These are phyloP conservation scores for Bembecia ichneumoniformis DNA, from an alignment of 2,888 invertebrate genomes.

Conservation along the genomic window DNA sequence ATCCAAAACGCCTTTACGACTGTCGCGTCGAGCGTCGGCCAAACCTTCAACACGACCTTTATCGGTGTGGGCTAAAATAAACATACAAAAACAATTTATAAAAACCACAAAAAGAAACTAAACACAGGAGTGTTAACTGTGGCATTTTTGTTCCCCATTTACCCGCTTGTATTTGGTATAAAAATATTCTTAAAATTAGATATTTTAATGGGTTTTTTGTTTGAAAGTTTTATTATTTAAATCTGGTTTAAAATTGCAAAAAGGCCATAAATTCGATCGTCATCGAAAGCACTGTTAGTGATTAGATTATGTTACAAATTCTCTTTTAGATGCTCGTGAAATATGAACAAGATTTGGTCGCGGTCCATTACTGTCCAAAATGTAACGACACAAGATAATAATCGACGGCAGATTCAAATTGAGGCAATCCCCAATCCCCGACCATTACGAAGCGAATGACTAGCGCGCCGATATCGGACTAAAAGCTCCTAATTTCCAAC, in stretches of 20 bases:
- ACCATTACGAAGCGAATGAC: slow-evolving; percentile 57
- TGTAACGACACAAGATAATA: slow-evolving; percentile 25
- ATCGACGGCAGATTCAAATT: slow-evolving; percentile 46
- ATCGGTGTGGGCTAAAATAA: slow-evolving; percentile 58
- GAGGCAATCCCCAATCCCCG: slow-evolving; percentile 46
- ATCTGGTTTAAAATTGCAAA: too few species aligned
- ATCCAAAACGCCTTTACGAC: slow-evolving; percentile 1
- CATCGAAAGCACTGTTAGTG: too few species aligned
- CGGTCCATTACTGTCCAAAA: slow-evolving; percentile 37
- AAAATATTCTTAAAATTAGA: too few species aligned
- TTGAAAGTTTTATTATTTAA: too few species aligned
- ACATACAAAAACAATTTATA: slow-evolving; percentile 51
- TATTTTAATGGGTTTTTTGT: too few species aligned
- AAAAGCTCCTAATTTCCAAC: slow-evolving; percentile 50
- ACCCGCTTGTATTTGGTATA: slow-evolving; percentile 3
- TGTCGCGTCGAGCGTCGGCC: slow-evolving; percentile 14
- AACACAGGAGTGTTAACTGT: slow-evolving; percentile 53
- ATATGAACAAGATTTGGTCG: background rate
- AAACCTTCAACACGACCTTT: slow-evolving; percentile 6
- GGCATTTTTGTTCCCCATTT: slow-evolving; percentile 33
- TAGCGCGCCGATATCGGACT: slow-evolving; percentile 40
- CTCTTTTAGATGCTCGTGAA: too few species aligned
- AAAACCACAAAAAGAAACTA: slow-evolving; percentile 38
- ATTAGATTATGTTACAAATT: too few species aligned
- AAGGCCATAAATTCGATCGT: too few species aligned